Evolutionary conservation across 2,797 vertebrate genomes (phyloP).

Genomic region (Ctenopoma multispine): DNA sequence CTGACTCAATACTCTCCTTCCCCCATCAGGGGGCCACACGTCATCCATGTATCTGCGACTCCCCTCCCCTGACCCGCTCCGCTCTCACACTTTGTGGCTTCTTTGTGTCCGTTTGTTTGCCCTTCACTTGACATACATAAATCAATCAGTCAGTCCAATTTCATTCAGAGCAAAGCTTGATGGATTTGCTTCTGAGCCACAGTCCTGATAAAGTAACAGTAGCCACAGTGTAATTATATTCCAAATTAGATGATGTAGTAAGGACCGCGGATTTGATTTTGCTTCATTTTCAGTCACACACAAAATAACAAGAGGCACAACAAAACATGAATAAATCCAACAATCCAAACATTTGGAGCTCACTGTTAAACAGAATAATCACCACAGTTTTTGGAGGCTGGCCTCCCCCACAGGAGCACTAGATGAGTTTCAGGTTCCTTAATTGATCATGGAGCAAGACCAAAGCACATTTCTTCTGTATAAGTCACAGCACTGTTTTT

Average conservation of each 20-base stretch:
- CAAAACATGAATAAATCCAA: slow-evolving; percentile 21
- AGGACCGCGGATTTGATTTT: slow-evolving; percentile 67
- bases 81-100: slow-evolving; percentile 56
- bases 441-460: slow-evolving; percentile 10
- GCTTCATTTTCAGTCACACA: slow-evolving; percentile 57
- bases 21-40: slow-evolving; percentile 69
- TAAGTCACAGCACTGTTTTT: not conserved
- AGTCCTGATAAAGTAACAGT: slow-evolving; percentile 71
- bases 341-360: slow-evolving; percentile 5
- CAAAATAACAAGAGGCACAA: slow-evolving; percentile 24
- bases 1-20: slow-evolving; percentile 77
- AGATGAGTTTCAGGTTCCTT: slow-evolving; percentile 22
- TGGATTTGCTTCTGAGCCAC: slow-evolving; percentile 68
- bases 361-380: slow-evolving; percentile 30
- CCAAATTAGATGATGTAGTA: slow-evolving; percentile 71
- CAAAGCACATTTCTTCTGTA: not conserved
- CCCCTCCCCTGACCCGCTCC: slow-evolving; percentile 59
- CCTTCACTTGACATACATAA: slow-evolving; percentile 82
- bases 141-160: slow-evolving; percentile 83
- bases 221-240: slow-evolving; percentile 72
- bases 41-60: slow-evolving; percentile 64
- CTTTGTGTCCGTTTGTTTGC: slow-evolving; percentile 75
- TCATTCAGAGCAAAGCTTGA: slow-evolving; percentile 74
- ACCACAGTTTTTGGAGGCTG: slow-evolving; percentile 5
- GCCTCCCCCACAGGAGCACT: slow-evolving; percentile 3